Evolutionary conservation across 2,113 vertebrate species (phyloP).

Genomic region (Callithrix jacchus): DNA sequence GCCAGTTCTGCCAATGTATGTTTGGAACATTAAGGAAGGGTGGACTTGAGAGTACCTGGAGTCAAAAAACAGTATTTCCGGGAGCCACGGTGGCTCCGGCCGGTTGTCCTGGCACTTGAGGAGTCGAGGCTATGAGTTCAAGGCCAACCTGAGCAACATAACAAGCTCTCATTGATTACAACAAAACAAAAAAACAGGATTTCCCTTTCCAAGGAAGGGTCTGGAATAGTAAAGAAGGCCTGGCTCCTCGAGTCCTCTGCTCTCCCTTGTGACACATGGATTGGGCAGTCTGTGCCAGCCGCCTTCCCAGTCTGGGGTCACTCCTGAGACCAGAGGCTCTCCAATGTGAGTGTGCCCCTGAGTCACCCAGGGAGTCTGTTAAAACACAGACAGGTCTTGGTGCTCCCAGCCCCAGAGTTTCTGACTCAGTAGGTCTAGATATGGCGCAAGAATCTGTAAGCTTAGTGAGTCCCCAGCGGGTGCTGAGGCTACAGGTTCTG

Average conservation of each 20-base stretch:
- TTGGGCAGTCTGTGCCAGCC: rapidly evolving
- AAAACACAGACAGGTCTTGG: not conserved
- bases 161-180: no score
- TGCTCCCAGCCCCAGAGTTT: rapidly evolving
- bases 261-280: rapidly evolving
- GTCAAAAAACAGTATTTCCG: no score
- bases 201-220: rapidly evolving
- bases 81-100: no score
- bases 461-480: rapidly evolving
- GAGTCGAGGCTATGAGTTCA: no score
- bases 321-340: not conserved
- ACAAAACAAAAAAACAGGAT: no score
- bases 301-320: rapidly evolving
- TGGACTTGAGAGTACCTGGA: rapidly evolving
- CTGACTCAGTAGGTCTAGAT: not conserved
- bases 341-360: rapidly evolving
- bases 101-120: no score
- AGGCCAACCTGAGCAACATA: no score
- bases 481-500: rapidly evolving
- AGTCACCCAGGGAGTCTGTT: no score
- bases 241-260: no score
- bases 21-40: rapidly evolving
- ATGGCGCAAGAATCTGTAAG: no score
- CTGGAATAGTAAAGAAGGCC: rapidly evolving
- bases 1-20: rapidly evolving